Conservation (phyloP, 2,888 invertebrate species). For the Brachynemurus nebulosus region DNA sequence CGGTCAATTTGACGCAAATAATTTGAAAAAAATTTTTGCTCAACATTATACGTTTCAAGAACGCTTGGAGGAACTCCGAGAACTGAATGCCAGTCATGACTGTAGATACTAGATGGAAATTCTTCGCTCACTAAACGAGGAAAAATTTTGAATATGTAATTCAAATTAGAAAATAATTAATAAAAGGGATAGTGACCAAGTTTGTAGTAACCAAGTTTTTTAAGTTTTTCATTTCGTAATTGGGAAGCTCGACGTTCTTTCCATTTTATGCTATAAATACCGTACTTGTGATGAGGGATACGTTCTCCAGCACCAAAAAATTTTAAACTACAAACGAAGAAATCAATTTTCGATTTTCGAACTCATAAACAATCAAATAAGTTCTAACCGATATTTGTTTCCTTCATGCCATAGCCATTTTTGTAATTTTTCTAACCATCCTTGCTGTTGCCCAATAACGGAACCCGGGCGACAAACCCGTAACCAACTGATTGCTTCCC, state of each 20-base stretch:
- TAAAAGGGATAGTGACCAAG: no score
- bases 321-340: constrained; percentile 22
- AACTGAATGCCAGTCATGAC: no score
- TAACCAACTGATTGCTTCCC: constrained; percentile 79
- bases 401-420: constrained; percentile 37
- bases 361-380: not conserved
- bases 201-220: no score
- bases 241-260: constrained; percentile 18
- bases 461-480: constrained; percentile 78
- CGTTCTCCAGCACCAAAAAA: constrained; percentile 31
- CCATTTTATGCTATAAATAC: constrained; percentile 34
- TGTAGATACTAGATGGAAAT: no score
- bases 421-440: constrained; percentile 43
- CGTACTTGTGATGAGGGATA: constrained; percentile 32
- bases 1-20: no score
- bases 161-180: no score
- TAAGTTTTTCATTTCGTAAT: no score
- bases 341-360: not conserved
- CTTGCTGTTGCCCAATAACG: constrained; percentile 78
- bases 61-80: no score
- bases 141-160: no score
- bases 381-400: constrained; percentile 38
- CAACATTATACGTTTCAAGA: no score
- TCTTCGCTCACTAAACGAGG: no score
- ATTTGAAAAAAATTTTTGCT: no score